Evolutionary conservation across 35 echinoderm and acorn worm genomes (phyloP), one percentile per base, ranked within the genome.

Genomic region (Eucidaris tribuloides): DNA sequence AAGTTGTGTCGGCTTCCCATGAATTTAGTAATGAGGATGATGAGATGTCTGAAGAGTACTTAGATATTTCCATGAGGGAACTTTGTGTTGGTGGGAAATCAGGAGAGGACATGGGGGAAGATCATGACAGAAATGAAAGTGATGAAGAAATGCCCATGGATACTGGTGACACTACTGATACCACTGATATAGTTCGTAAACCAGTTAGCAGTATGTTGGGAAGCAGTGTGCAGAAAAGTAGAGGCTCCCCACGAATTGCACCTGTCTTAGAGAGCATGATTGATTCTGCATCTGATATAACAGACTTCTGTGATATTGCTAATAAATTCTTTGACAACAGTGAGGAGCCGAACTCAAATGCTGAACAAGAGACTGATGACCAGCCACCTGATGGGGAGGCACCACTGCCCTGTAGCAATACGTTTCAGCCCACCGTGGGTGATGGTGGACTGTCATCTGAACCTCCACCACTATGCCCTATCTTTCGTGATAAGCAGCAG

Each of bases 251-350:
- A 9, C 68, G 68, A 9, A 74, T 74, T 11, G 68, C 68, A 13
- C 68, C 68, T 15, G 68, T 36, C 24, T 46, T 88, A 61, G 85
- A 88, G 44, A 88, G 68, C 39, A 79, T 88, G 76, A 55, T 88
- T 2, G 76, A 88, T 71, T 57, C 77, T 29, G 85, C 85, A 15
- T 88, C 85, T n/a, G 85, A 88, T 44, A 66, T 88, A 11, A 88
- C 85, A 4, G 85, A 88, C 49, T 88, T 88, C 59, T 88, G 77
- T 61, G 77, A 79, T 46, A 88, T 88, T 9, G 85, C 85, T 54
- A 88, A 81, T 62, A 80, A 42, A 32, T 35, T 88, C 39, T 60
- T 80, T 48, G 85, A 78, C 13, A 35, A 77, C 25, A 62, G 61
- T 5, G 49, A 86, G 32, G 38, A 36, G 32, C 76, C 76, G 11